Conservation (phyloP, 2,113 vertebrate genomes). For the Ciconia boyciana region DNA sequence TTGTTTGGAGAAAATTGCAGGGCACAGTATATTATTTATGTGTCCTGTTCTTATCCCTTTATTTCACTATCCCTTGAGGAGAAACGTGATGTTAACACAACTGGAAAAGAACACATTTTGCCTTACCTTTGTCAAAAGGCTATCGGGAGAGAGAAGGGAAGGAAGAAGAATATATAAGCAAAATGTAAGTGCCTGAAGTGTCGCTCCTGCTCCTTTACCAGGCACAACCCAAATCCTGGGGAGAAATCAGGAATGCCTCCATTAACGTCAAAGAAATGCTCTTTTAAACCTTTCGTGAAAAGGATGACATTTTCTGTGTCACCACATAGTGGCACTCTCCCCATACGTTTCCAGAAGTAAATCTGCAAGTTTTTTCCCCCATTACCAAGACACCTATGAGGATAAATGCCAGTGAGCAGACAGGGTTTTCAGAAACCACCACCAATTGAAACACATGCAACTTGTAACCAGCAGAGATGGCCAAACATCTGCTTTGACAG, state of each 20-base stretch:
- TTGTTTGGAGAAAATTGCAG: neutral
- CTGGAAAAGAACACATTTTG: neutral
- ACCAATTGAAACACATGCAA: neutral
- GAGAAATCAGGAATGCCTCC: neutral
- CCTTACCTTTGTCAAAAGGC: neutral
- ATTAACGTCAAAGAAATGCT: neutral
- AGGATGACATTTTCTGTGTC: neutral
- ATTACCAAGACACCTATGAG: neutral
- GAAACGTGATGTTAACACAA: neutral
- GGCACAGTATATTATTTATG: neutral
- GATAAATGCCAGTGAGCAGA: neutral
- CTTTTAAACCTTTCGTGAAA: neutral
- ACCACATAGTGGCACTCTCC: conserved; percentile 55
- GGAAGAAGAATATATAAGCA: neutral
- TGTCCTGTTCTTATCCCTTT: neutral
- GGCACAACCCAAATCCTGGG: neutral
- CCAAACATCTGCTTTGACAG: neutral
- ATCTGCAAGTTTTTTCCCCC: neutral
- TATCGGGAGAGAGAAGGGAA: neutral
- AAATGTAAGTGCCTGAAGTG: neutral
- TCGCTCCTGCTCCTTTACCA: neutral
- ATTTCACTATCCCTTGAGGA: neutral
- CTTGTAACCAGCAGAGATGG: neutral
- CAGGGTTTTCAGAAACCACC: neutral
- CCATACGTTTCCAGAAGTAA: conserved; percentile 9